A percentile compares a stretch with the other conserved stretches of the same genome.
phyloP scores from a whole-genome alignment of 2,113 vertebrate genomes.

The Sturnira hondurensis region DNA sequence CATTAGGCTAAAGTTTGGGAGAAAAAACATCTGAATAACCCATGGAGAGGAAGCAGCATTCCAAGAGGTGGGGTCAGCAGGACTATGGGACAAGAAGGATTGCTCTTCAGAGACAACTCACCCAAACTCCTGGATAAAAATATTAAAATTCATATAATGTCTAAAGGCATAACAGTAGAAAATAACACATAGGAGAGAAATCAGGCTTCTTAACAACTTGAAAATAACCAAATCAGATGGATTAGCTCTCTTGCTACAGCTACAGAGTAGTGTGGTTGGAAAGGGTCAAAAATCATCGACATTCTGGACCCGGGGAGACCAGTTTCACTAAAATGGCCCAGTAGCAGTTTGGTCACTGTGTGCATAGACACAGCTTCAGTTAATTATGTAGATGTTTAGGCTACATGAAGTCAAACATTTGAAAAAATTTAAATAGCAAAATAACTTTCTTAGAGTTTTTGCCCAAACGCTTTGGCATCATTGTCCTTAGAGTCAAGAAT shows the following conservation, averaged over 20 bases:
- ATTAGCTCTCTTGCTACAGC: neutral
- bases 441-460: conserved; percentile 41
- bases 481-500: neutral
- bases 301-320: neutral
- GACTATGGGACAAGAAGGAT: neutral
- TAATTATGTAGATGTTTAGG: conserved; percentile 30
- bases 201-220: neutral
- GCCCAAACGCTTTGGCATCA: neutral
- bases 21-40: neutral
- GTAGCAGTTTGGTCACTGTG: neutral
- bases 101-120: neutral
- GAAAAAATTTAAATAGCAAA: conserved; percentile 37
- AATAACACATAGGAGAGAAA: neutral
- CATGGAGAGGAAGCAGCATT: neutral
- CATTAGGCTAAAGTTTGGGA: conserved; percentile 9
- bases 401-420: conserved; percentile 10
- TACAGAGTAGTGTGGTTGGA: neutral
- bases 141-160: neutral
- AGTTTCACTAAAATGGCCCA: neutral
- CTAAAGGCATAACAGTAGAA: neutral
- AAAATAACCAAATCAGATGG: neutral
- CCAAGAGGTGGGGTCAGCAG: neutral
- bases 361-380: neutral
- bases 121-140: neutral
- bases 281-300: neutral